Percentiles rank a stretch among this genome's conserved stretches.
Evolutionary conservation across 2,113 vertebrate genomes (phyloP).

Genomic region (Uropsilus gracilis): DNA sequence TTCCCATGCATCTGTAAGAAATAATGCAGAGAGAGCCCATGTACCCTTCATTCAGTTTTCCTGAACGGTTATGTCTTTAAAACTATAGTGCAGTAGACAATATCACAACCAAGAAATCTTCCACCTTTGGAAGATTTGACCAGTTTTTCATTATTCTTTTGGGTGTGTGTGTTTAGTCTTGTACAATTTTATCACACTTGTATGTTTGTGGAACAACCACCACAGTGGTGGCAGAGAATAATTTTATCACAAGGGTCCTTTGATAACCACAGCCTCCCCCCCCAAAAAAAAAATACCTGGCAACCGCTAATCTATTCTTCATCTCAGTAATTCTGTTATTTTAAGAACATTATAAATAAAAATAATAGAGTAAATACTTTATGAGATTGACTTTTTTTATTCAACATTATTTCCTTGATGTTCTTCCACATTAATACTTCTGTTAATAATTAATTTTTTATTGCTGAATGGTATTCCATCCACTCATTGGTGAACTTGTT

Average conservation of each 20-base stretch:
- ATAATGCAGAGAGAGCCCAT: background rate
- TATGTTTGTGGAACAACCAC: background rate
- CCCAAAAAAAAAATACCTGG: background rate
- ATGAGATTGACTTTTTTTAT: background rate
- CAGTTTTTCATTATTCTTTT: background rate
- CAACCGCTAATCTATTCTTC: background rate
- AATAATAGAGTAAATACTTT: background rate
- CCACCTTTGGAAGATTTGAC: background rate
- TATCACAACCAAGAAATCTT: background rate
- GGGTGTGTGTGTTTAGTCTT: background rate
- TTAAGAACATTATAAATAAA: background rate
- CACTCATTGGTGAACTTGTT: background rate
- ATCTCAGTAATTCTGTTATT: background rate
- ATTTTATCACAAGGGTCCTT: background rate
- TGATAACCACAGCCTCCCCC: background rate
- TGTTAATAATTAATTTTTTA: background rate
- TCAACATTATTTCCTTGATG: background rate
- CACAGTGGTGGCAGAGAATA: background rate
- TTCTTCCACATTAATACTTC: background rate
- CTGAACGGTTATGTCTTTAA: background rate
- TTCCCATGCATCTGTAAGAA: background rate
- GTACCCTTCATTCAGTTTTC: background rate
- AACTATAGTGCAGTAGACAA: background rate
- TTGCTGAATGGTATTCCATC: background rate
- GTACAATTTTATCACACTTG: background rate